A percentile compares a stretch with the other conserved stretches of the same genome.
Conservation (phyloP, 1,140 invertebrate genomes). For the Lepeophtheirus salmonis region DNA sequence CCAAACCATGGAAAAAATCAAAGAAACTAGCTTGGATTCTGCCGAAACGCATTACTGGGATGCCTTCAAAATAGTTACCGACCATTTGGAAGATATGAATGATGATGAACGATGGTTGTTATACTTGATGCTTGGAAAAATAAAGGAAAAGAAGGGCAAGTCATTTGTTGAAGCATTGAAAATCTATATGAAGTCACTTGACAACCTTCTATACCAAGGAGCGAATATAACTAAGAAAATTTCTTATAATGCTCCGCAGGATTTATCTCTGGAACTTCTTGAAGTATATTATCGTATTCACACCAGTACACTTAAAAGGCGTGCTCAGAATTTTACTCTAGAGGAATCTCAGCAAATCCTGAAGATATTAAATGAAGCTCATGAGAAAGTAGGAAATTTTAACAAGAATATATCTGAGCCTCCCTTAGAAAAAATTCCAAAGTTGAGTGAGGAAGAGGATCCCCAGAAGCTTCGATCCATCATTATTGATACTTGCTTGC, state of each 20-base stretch:
- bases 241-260: slow-evolving; percentile 56
- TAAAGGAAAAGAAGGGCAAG: slow-evolving; percentile 56
- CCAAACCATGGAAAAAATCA: slow-evolving; percentile 47
- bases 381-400: slow-evolving; percentile 23
- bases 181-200: slow-evolving; percentile 52
- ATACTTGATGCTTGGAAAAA: slow-evolving; percentile 82
- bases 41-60: slow-evolving; percentile 50
- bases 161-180: slow-evolving; percentile 49
- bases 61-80: slow-evolving; percentile 20
- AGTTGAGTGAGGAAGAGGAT: slow-evolving; percentile 26
- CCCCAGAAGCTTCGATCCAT: slow-evolving; percentile 28
- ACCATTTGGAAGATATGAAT: slow-evolving; percentile 32
- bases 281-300: slow-evolving; percentile 52
- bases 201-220: slow-evolving; percentile 51
- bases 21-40: slow-evolving; percentile 51
- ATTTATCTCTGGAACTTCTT: slow-evolving; percentile 66
- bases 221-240: slow-evolving; percentile 70
- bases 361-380: slow-evolving; percentile 5
- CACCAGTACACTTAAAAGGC: slow-evolving; percentile 60
- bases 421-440: slow-evolving; percentile 19
- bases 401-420: slow-evolving; percentile 27
- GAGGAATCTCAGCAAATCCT: slow-evolving; percentile 27
- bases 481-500: slow-evolving; percentile 37
- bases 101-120: slow-evolving; percentile 66
- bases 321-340: slow-evolving; percentile 32